Percentiles rank a stretch among this genome's conserved stretches.
phyloP scores from a whole-genome alignment of 2,113 vertebrate genomes.

The Peucedramus taeniatus region DNA sequence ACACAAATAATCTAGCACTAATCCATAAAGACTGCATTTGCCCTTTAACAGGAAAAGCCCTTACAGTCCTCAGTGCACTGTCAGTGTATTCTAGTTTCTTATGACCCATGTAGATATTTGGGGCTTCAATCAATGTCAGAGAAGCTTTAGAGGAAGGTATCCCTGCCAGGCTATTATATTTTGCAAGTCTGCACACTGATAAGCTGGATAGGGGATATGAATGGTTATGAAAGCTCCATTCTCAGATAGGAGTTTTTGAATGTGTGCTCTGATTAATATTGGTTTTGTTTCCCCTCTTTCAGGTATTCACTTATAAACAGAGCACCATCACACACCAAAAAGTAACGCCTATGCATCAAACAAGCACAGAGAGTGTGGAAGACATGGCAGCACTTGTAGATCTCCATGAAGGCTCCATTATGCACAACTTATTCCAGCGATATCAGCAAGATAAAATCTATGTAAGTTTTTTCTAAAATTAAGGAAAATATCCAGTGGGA shows the following conservation, averaged over 20 bases:
- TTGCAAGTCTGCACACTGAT: background rate
- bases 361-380: conserved; percentile 79
- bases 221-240: background rate
- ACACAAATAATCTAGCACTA: no score
- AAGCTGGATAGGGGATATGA: background rate
- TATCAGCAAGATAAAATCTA: conserved; percentile 90
- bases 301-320: conserved; percentile 98
- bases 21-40: background rate
- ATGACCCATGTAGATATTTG: fast-evolving
- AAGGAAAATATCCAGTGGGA: background rate
- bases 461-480: conserved; percentile 74
- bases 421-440: conserved; percentile 90
- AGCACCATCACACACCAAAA: conserved; percentile 89
- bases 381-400: conserved; percentile 91
- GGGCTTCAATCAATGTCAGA: background rate
- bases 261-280: background rate
- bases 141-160: background rate
- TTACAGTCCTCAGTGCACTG: background rate
- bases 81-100: background rate
- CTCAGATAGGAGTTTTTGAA: background rate
- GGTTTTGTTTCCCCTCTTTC: background rate
- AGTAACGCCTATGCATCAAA: conserved; percentile 85
- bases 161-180: background rate
- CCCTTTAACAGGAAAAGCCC: background rate
- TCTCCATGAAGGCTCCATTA: conserved; percentile 94